phyloP scores from a whole-genome alignment of 2,888 invertebrate genomes.

The Dorcus hopei region DNA sequence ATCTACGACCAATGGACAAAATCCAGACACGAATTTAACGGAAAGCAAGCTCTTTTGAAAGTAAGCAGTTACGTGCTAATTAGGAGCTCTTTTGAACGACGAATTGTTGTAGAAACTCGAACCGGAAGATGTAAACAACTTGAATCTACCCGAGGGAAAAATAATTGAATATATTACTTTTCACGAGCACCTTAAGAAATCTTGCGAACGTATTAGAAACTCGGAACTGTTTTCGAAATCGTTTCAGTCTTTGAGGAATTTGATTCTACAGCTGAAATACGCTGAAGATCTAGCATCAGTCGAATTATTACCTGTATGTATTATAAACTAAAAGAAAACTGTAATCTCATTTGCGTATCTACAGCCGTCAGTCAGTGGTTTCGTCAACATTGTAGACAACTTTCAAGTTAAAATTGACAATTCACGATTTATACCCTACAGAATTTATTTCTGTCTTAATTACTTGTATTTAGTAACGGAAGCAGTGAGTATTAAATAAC shows the following conservation, averaged over 20 bases:
- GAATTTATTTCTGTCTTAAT: too few species aligned
- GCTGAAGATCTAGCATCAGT: constrained; percentile 7
- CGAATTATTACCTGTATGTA: constrained; percentile 9
- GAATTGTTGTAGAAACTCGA: constrained; percentile 5
- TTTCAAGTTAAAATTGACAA: too few species aligned
- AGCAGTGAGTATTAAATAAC: too few species aligned
- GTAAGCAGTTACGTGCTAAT: background rate
- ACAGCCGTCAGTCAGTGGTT: background rate
- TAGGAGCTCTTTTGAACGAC: too few species aligned
- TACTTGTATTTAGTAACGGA: too few species aligned
- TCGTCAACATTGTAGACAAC: too few species aligned
- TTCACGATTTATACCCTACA: too few species aligned
- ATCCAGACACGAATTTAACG: constrained; percentile 6
- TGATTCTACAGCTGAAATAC: constrained; percentile 11
- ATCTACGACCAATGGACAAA: constrained; percentile 17
- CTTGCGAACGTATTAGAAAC: constrained; percentile 3
- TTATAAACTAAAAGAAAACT: background rate
- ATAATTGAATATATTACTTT: constrained; percentile 9
- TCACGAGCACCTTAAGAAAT: constrained; percentile 8
- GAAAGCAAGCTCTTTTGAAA: constrained; percentile 11
- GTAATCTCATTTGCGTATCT: background rate
- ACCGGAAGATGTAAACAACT: background rate
- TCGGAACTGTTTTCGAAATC: constrained; percentile 9
- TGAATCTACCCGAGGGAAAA: constrained; percentile 8
- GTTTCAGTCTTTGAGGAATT: constrained; percentile 8